phyloP scores from a whole-genome alignment of 2,888 invertebrate genomes.

The Morpho deidamia region DNA sequence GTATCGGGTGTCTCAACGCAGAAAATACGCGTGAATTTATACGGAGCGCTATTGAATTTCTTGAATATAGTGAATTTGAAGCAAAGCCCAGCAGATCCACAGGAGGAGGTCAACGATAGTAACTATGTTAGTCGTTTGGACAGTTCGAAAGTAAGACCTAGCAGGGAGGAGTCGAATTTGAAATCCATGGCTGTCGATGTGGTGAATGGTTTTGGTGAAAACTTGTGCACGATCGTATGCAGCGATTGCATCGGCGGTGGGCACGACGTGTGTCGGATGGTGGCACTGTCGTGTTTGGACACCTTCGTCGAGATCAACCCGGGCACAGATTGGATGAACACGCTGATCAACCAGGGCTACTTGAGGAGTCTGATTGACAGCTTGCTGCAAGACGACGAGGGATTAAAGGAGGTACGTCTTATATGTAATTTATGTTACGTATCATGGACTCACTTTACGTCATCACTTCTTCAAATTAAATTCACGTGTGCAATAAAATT shows the following conservation, averaged over 20 bases:
- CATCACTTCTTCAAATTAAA: too few species aligned
- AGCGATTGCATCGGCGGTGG: conserved; percentile 90
- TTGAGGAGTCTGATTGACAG: conserved; percentile 90
- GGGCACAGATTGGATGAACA: conserved; percentile 75
- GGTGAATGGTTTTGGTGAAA: conserved; percentile 87
- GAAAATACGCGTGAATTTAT: conserved; percentile 90
- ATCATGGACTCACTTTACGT: too few species aligned
- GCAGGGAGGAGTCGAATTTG: conserved; percentile 52
- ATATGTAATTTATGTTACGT: too few species aligned
- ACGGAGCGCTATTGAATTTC: conserved; percentile 89
- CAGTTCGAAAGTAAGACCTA: conserved; percentile 60
- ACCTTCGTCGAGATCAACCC: conserved; percentile 87
- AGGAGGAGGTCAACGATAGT: conserved; percentile 48
- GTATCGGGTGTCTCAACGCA: conserved; percentile 89
- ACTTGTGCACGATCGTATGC: conserved; percentile 87
- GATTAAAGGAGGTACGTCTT: conserved; percentile 71
- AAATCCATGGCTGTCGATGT: conserved; percentile 64
- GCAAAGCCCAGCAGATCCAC: conserved; percentile 53
- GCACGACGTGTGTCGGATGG: conserved; percentile 93
- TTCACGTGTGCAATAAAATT: too few species aligned
- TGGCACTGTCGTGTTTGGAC: conserved; percentile 90
- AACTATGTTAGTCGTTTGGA: conserved; percentile 84
- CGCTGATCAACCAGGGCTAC: conserved; percentile 79
- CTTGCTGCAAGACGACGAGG: conserved; percentile 85
- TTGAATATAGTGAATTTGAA: conserved; percentile 84